Percentiles rank a stretch among this genome's conserved stretches.
These are phyloP conservation scores for Xanthorhoe designata DNA, from an alignment of 2,888 invertebrate species.

Conservation along the genomic window DNA sequence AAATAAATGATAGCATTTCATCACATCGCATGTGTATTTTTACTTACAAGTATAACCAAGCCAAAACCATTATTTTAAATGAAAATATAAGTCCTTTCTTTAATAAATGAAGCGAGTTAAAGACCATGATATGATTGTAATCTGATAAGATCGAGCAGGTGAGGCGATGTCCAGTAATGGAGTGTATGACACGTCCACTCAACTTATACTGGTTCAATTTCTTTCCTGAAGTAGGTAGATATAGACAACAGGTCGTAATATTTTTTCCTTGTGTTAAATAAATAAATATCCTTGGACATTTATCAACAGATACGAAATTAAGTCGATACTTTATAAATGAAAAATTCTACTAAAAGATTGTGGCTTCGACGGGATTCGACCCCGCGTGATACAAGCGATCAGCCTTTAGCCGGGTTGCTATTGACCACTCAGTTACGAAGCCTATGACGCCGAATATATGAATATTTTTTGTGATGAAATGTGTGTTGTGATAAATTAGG, in stretches of 20 bases:
- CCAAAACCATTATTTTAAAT: neutral
- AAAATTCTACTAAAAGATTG: too few relatives aligned
- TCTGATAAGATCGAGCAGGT: constrained; percentile 34
- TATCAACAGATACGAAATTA: too few relatives aligned
- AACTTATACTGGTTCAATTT: constrained; percentile 6
- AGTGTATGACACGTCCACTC: constrained; percentile 10
- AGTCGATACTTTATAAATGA: too few relatives aligned
- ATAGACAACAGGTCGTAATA: neutral
- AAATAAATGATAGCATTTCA: neutral
- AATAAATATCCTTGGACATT: too few relatives aligned
- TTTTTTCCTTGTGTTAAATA: too few relatives aligned
- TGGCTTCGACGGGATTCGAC: too few relatives aligned
- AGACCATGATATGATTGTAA: constrained; percentile 28
- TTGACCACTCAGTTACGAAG: too few relatives aligned
- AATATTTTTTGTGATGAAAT: too few relatives aligned
- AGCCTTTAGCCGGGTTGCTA: too few relatives aligned
- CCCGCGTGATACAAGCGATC: too few relatives aligned
- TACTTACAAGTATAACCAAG: neutral
- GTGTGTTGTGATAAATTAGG: too few relatives aligned
- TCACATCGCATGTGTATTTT: neutral
- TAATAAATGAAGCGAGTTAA: constrained; percentile 27
- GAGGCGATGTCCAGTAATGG: constrained; percentile 11
- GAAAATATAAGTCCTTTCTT: neutral
- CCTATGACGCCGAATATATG: too few relatives aligned
- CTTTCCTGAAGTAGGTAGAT: neutral